Evolutionary conservation across 2,797 vertebrate species (phyloP), one percentile per base, ranked within the genome.

Genomic region (Huso huso): DNA sequence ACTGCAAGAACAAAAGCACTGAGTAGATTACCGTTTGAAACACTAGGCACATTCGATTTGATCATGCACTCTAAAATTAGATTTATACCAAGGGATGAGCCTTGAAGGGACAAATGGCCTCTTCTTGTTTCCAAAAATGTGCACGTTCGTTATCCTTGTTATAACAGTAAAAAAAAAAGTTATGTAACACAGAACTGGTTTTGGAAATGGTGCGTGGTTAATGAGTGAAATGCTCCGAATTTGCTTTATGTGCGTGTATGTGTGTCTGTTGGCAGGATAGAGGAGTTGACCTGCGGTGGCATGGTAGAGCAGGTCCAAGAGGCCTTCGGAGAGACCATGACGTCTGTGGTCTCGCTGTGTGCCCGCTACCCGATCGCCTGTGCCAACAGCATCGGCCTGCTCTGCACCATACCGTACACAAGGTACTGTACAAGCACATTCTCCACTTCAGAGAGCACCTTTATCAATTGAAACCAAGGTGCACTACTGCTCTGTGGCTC

Each of bases 291-390:
- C 0, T 99, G 97, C 65, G 97, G 97, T 0, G 96, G 97, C 61
- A 98, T 99, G 96, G 96, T 99, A n/a, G 95, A 98, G 75, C 95
- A 97, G 76, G 97, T 97, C 52, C 97, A 99, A 78, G 97, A 99
- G 75, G 96, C 97, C 61, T 99, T 99, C 49, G 97, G 97, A 18
- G 95, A 98, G 82, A 99, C 96, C 0, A 98, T 99, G 97, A 98
- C 95, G 0, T 98, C 97, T 0, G 95, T 99, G 18, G 97, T 99
- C 69, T 97, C 95, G 4, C 80, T 99, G 15, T 99, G 97, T 72
- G 94, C 97, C 62, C 93, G 95, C 51, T 99, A 98, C 81, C 96
- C 97, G 66, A 98, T 99, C 10, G 95, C 97, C 1, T 99, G 97
- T 83, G 92, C 97, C 72, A 99, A 98, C 71, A 99, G 97, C 82